Conservation (phyloP, 2,797 vertebrate species). For the Anguilla obscura region DNA sequence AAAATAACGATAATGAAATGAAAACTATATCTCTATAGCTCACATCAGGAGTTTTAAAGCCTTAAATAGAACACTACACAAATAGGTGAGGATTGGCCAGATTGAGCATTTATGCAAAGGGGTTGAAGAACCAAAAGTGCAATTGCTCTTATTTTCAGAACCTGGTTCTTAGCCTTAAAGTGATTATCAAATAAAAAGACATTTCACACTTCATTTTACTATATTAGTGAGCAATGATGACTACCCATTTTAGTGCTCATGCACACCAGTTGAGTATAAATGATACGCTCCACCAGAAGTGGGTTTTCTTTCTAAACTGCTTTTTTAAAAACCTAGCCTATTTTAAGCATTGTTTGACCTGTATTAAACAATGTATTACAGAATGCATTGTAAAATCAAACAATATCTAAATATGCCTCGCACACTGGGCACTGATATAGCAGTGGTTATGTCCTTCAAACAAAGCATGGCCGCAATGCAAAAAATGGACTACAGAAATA, state of each 20-base stretch:
- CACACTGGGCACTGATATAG: background rate
- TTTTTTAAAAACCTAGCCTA: background rate
- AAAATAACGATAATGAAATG: no score
- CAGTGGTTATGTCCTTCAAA: background rate
- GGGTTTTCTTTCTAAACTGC: background rate
- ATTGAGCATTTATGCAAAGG: no score
- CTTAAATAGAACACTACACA: no score
- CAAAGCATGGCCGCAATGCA: background rate
- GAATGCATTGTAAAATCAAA: background rate
- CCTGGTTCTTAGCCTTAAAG: background rate
- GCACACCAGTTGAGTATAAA: background rate
- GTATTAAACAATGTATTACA: background rate
- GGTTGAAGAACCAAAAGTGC: background rate
- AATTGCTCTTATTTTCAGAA: background rate
- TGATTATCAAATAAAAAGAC: background rate
- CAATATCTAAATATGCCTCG: background rate
- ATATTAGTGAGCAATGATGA: slow-evolving; percentile 6
- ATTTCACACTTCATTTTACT: background rate
- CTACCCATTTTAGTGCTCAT: background rate
- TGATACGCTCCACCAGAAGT: background rate
- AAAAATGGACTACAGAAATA: background rate
- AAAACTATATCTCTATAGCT: no score
- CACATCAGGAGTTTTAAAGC: no score
- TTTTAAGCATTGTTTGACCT: background rate
- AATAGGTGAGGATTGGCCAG: no score